phyloP scores from a whole-genome alignment of 2,888 invertebrate species.

The Drosophila cognata region DNA sequence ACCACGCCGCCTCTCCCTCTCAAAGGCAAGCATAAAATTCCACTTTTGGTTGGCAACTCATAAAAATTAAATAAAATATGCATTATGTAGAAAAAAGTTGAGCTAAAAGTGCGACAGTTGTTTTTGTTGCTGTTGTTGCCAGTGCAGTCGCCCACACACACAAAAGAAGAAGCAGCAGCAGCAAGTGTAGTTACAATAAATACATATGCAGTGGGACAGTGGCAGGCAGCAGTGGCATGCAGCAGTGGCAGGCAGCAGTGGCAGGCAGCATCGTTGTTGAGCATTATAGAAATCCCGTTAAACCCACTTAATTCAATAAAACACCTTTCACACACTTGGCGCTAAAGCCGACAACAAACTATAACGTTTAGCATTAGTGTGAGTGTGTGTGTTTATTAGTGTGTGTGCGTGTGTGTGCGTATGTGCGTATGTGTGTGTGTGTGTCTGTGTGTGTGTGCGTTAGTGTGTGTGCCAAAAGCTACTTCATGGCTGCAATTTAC shows the following conservation, averaged over 20 bases:
- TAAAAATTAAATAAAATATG: conserved; percentile 80
- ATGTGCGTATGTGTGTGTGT: conserved; percentile 31
- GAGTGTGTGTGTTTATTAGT: conserved; percentile 27
- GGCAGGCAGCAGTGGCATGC: conserved; percentile 32
- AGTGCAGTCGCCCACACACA: conserved; percentile 44
- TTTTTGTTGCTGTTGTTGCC: conserved; percentile 31
- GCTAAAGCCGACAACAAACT: conserved; percentile 79
- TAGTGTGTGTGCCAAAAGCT: conserved; percentile 68
- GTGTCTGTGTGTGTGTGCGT: conserved; percentile 18
- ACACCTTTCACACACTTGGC: conserved; percentile 81
- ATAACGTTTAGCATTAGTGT: conserved; percentile 59
- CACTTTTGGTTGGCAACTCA: conserved; percentile 64
- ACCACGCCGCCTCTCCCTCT: background rate
- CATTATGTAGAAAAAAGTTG: conserved; percentile 69
- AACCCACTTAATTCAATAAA: conserved; percentile 81
- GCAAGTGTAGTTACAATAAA: conserved; percentile 76
- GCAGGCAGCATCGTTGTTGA: conserved; percentile 41
- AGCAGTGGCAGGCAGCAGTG: conserved; percentile 27
- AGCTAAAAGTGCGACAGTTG: conserved; percentile 63
- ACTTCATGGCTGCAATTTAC: conserved; percentile 81
- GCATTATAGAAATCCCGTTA: conserved; percentile 80
- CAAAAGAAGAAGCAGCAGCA: conserved; percentile 15
- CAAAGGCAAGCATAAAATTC: conserved; percentile 45
- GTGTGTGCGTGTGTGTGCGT: conserved; percentile 25
- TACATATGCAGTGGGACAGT: conserved; percentile 59